These are phyloP conservation scores for Megathymus violae DNA, from an alignment of 1,140 invertebrate genomes.

Conservation along the genomic window DNA sequence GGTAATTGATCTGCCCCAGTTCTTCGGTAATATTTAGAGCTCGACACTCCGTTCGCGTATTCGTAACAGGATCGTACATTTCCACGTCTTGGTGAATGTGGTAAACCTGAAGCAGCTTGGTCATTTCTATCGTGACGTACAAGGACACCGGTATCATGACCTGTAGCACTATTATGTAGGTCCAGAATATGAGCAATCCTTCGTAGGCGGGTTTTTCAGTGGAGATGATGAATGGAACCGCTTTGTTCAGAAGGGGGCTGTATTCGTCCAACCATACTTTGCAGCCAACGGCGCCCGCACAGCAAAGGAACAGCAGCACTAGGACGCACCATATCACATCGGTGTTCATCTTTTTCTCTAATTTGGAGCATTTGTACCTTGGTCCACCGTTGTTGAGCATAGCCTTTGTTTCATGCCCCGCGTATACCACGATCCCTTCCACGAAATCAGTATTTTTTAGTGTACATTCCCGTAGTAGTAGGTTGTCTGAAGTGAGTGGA, in stretches of 20 bases:
- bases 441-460: constrained; percentile 95
- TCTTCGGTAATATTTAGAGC: constrained; percentile 99
- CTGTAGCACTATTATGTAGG: constrained; percentile 97
- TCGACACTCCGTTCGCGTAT: constrained; percentile 95
- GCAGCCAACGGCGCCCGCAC: constrained; percentile 95
- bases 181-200: constrained; percentile 96
- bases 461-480: constrained; percentile 96
- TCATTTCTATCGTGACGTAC: constrained; percentile 98
- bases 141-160: constrained; percentile 98
- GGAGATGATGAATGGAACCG: constrained; percentile 87
- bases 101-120: constrained; percentile 97
- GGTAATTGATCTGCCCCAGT: constrained; percentile 97
- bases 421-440: constrained; percentile 98
- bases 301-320: constrained; percentile 95
- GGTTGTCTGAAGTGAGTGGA: constrained; percentile 95
- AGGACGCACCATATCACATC: constrained; percentile 98
- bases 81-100: constrained; percentile 96
- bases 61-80: constrained; percentile 92
- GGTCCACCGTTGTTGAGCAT: constrained; percentile 99
- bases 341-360: constrained; percentile 97
- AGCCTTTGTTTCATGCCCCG: constrained; percentile 98
- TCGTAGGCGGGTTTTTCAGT: constrained; percentile 87
- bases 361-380: constrained; percentile 95
- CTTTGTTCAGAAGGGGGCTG: constrained; percentile 46
- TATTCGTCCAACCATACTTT: constrained; percentile 90